These are phyloP conservation scores for Ectropis grisescens DNA, from an alignment of 1,140 invertebrate species.

Conservation along the genomic window DNA sequence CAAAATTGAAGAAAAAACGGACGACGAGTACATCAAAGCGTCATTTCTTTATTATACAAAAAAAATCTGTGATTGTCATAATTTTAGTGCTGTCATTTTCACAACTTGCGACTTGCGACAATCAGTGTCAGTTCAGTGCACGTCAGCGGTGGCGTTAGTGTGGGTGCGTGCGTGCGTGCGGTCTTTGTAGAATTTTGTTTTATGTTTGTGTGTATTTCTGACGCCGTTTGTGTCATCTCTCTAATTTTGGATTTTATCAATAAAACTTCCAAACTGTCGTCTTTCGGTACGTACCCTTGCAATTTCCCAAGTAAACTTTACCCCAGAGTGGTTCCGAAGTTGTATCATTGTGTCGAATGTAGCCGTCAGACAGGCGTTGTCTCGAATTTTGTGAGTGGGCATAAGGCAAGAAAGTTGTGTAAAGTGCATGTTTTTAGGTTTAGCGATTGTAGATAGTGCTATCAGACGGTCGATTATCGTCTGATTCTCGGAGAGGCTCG, in stretches of 20 bases:
- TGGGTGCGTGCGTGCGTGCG: too few species aligned
- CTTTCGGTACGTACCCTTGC: conserved; percentile 43
- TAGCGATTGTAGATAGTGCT: conserved; percentile 25
- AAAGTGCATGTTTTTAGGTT: conserved; percentile 13
- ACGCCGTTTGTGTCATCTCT: conserved; percentile 57
- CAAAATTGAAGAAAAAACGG: too few species aligned
- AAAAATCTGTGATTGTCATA: too few species aligned
- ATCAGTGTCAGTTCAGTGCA: too few species aligned
- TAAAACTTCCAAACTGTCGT: conserved; percentile 62
- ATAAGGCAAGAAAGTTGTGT: background rate
- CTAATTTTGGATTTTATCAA: conserved; percentile 63
- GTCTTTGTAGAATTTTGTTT: too few species aligned
- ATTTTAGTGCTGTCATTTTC: too few species aligned
- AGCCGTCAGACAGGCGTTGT: conserved; percentile 58
- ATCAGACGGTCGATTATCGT: conserved; percentile 39
- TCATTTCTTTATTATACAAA: too few species aligned
- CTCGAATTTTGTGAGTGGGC: conserved; percentile 8
- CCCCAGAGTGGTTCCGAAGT: background rate
- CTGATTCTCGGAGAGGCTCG: conserved; percentile 29
- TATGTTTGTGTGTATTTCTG: conserved; percentile 62
- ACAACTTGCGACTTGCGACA: too few species aligned
- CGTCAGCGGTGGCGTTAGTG: too few species aligned
- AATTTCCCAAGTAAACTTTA: conserved; percentile 5
- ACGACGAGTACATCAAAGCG: too few species aligned
- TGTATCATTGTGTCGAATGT: conserved; percentile 10